Base-by-base conservation (phyloP, 2,113 vertebrate species). In the Sigmodon hispidus region DNA sequence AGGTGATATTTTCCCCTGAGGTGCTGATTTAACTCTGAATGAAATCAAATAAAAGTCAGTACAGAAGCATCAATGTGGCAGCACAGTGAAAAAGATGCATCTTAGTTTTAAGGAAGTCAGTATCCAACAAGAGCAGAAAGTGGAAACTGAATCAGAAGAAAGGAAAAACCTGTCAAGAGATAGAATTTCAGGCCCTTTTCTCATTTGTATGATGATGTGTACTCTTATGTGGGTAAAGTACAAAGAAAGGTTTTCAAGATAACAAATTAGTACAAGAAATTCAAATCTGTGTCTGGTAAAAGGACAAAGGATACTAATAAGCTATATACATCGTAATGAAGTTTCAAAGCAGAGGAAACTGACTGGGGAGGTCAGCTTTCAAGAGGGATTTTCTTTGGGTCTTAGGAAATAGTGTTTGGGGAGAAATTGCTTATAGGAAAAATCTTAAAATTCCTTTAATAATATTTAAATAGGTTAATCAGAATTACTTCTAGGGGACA, bases 281-380 rank as follows among this genome's bases (percentile, higher is more conserved):
- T 84, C 34, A 90, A 90, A 91, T 95, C 48, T 83, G 34, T 76
- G 55, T 94, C 43, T n/a, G 75, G 10, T 9, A 59, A 77, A 69
- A 83, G 21, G 29, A 48, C 3, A 7, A 93, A 48, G 67, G 94
- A 75, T 40, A 77, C 86, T 97, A 87, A 94, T 97, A 87, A 31
- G 36, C 45, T 75, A 1, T 85, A 97, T 96, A 91, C 95, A 96
- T 26, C 65, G 75, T 87, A 90, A 83, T 87, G 87, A 94, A 86
- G n/a, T 95, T 87, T 93, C 90, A 98, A 95, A 94, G 85, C 67
- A 90, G 69, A 76, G 69, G 92, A 76, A 96, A 91, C 21, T 91
- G 21, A 31, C 65, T 10, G 1, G 21, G 40, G 29, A 94, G 40
- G 36, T 83, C 55, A 79, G n/a, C 34, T 75, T 95, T 84, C 77